These are phyloP conservation scores for Coreoperca whiteheadi DNA, from an alignment of 2,113 vertebrate species.

Conservation along the genomic window DNA sequence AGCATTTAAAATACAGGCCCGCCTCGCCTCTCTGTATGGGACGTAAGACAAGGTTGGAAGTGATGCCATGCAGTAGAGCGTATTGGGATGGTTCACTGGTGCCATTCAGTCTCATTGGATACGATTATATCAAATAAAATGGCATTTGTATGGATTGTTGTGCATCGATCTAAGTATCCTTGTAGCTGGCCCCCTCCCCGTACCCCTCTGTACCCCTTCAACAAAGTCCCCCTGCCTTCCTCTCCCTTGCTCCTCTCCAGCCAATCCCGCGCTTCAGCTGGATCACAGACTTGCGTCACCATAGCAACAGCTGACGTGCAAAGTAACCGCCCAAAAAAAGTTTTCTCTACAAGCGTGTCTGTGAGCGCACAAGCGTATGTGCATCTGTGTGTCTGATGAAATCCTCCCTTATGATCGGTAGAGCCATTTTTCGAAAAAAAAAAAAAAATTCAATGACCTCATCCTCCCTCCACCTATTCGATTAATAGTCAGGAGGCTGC, in stretches of 20 bases:
- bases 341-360: constrained; percentile 68
- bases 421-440: constrained; percentile 61
- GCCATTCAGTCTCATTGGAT: constrained; percentile 48
- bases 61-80: constrained; percentile 13
- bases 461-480: constrained; percentile 70
- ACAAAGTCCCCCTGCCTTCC: constrained; percentile 60
- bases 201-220: constrained; percentile 53
- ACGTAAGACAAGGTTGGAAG: constrained; percentile 30
- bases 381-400: constrained; percentile 77
- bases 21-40: constrained; percentile 18
- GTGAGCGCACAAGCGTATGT: constrained; percentile 40
- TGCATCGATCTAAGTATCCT: constrained; percentile 72
- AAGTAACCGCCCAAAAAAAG: constrained; percentile 77
- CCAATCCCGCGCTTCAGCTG: constrained; percentile 74
- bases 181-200: constrained; percentile 57
- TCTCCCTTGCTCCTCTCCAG: constrained; percentile 66
- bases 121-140: constrained; percentile 59
- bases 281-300: constrained; percentile 79
- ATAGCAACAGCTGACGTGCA: constrained; percentile 87
- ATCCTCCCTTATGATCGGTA: constrained; percentile 61
- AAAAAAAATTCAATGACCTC: constrained; percentile 68
- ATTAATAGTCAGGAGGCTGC: constrained; percentile 56
- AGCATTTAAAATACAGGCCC: constrained; percentile 21
- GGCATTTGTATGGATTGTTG: constrained; percentile 63
- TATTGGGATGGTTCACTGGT: constrained; percentile 30